A percentile compares a stretch with the other conserved stretches of the same genome.
These are phyloP conservation scores for Petrocephalus sullivani DNA, from an alignment of 2,797 vertebrate genomes.

Conservation along the genomic window DNA sequence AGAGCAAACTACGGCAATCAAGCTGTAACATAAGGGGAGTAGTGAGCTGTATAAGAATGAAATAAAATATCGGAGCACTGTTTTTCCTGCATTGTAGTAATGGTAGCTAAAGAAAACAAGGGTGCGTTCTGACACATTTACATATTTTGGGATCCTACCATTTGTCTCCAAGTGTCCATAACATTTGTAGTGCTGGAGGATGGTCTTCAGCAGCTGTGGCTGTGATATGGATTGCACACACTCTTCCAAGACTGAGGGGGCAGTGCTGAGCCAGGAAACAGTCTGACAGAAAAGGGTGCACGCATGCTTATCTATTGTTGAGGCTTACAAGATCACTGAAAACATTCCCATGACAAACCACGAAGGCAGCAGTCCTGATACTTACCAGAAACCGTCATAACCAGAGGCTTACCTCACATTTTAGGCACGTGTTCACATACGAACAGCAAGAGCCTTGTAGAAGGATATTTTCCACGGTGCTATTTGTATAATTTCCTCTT, in stretches of 20 bases:
- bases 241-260: slow-evolving; percentile 50
- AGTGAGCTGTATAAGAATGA: background rate
- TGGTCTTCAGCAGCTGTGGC: slow-evolving; percentile 49
- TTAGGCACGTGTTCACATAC: background rate
- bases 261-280: slow-evolving; percentile 55
- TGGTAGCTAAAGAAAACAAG: background rate
- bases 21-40: background rate
- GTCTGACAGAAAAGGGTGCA: slow-evolving; percentile 45
- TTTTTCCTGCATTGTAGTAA: background rate
- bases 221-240: slow-evolving; percentile 58
- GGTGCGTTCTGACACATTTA: no score
- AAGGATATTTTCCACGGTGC: background rate
- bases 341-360: background rate
- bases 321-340: background rate
- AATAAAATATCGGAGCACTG: background rate
- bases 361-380: background rate
- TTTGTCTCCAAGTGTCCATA: slow-evolving; percentile 51
- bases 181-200: slow-evolving; percentile 56
- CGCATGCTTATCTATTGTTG: background rate
- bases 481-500: background rate
- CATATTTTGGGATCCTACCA: slow-evolving; percentile 38
- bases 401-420: background rate
- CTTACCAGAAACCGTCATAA: background rate
- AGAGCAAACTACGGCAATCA: background rate
- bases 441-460: background rate